Conservation (phyloP, 1,140 invertebrate species). For the Pseudobourletiella spinata region DNA sequence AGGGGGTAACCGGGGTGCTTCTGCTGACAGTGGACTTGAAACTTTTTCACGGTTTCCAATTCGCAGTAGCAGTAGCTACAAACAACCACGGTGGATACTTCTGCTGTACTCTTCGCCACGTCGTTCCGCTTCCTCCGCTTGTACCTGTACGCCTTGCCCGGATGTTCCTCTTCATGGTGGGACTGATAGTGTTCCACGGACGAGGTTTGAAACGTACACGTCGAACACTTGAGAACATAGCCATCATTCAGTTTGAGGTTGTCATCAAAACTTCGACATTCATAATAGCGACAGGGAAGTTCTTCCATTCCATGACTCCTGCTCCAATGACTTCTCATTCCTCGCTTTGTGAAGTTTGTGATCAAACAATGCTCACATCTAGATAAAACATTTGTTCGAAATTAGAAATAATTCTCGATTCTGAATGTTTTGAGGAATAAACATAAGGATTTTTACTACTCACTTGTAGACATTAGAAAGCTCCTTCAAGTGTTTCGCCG, state of each 20-base stretch:
- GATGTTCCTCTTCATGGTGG: slow-evolving; percentile 23
- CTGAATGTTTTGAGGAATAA: not conserved
- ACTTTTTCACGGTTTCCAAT: not conserved
- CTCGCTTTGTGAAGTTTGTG: slow-evolving; percentile 9
- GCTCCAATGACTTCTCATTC: slow-evolving; percentile 15
- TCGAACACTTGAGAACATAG: not conserved
- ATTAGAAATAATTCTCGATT: too few species aligned
- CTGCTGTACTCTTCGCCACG: not conserved
- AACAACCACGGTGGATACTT: not conserved
- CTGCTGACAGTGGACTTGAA: slow-evolving; percentile 9
- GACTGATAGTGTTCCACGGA: not conserved
- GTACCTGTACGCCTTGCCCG: slow-evolving; percentile 12
- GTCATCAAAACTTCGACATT: slow-evolving; percentile 9
- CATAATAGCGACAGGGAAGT: slow-evolving; percentile 10
- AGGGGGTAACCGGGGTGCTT: slow-evolving; percentile 6
- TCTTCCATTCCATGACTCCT: slow-evolving; percentile 5
- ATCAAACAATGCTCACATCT: slow-evolving; percentile 15
- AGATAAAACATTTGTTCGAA: not conserved
- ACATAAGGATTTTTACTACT: not conserved
- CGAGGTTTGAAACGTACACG: slow-evolving; percentile 17
- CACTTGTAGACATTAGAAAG: not conserved
- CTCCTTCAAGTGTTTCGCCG: not conserved
- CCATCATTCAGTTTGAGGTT: slow-evolving; percentile 1
- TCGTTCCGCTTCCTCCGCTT: not conserved
- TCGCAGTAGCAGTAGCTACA: slow-evolving; percentile 17